Base-by-base conservation (phyloP, 2,888 invertebrate species). In the Leptura quadrifasciata region DNA sequence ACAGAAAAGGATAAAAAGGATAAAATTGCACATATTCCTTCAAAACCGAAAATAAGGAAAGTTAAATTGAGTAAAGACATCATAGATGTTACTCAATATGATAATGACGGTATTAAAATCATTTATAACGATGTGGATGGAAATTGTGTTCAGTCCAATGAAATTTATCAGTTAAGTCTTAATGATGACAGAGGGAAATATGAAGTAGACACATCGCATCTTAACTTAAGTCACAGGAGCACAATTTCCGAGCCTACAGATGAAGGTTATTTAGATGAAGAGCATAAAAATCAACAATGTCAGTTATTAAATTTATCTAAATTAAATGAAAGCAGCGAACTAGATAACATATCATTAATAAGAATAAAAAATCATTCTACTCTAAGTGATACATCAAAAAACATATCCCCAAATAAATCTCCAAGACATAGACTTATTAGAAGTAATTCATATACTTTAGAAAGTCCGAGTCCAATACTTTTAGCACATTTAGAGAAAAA, bases 401-500 rank as follows among this genome's bases (percentile, higher is more conserved):
- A 61, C 21, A 68, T 57, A 60, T 75, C 63, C 21, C 78, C 64
- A 12, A 58, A 58, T 1, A 68, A 57, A 57, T 68, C 82, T 35
- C 78, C 79, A 89, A 91, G 86, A 89, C 90, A 86, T 88, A 90
- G 82, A 80, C 87, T 95, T 72, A 90, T 93, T 12, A 91, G 96
- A 68, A 94, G 95, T 84, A 93, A 94, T 77, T 96, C 96, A 0
- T 96, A 96, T 85, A 94, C 95, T 0, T 88, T 96, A 63, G 93
- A 95, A 0, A 90, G 92, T 21, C 96, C 96, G 0, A 95, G 96
- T 84, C 95, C 95, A 0, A 93, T 93, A 78, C 90, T 96, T 9
- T 85, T 94, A 24, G 93, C 93, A 10, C 92, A 93, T 84, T 89
- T 94, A 63, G 91, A 93, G 86, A 90, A 91, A 79, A 77, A 75